A percentile compares a stretch with the other conserved stretches of the same genome.
Conservation (phyloP, 2,797 vertebrate species). For the Sandelia bainsii region DNA sequence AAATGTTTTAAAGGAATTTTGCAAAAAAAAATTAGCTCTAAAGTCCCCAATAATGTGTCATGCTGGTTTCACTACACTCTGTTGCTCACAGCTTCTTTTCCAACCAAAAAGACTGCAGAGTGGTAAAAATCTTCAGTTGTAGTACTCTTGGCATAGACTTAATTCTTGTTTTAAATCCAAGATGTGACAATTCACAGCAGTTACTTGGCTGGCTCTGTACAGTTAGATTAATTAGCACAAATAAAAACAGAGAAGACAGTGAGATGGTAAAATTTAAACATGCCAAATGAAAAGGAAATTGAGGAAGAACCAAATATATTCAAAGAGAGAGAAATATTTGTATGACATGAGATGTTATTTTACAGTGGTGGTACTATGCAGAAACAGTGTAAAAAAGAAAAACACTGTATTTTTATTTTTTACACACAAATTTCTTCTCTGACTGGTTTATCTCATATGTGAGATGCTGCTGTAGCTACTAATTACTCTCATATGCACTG, state of each 20-base stretch:
- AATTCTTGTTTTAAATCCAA: constrained; percentile 42
- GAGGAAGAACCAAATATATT: constrained; percentile 10
- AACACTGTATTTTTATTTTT: not conserved
- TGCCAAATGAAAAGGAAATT: constrained; percentile 7
- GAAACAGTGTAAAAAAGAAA: not conserved
- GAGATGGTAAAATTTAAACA: constrained; percentile 23
- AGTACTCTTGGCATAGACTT: constrained; percentile 34
- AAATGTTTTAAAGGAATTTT: constrained; percentile 38
- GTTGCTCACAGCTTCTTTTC: constrained; percentile 29
- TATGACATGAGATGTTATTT: constrained; percentile 13
- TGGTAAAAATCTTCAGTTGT: constrained; percentile 51
- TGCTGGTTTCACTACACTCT: constrained; percentile 35
- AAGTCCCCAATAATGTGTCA: constrained; percentile 50
- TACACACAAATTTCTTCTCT: constrained; percentile 28
- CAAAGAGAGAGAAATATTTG: constrained; percentile 5
- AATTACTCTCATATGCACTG: constrained; percentile 70
- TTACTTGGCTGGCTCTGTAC: constrained; percentile 37
- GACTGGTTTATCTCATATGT: constrained; percentile 31
- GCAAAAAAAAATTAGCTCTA: constrained; percentile 23
- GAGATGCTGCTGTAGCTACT: constrained; percentile 59
- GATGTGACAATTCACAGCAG: constrained; percentile 32
- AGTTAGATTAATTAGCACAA: constrained; percentile 48
- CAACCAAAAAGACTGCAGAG: constrained; percentile 18
- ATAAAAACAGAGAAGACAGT: constrained; percentile 36
- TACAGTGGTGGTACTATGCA: not conserved